Conservation (phyloP, 1,140 invertebrate species). For the Vollenhovia emeryi region DNA sequence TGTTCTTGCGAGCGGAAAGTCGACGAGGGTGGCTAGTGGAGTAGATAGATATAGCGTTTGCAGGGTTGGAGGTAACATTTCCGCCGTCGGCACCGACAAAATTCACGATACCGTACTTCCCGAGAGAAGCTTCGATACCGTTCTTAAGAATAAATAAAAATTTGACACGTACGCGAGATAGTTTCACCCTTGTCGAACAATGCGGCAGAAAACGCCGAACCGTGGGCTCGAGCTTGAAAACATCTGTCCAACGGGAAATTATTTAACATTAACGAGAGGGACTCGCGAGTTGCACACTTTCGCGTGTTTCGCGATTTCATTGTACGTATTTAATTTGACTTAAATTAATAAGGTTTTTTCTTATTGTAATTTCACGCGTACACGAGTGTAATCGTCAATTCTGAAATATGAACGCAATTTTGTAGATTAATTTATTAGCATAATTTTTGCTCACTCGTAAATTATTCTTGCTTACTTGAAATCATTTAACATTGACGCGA, state of each 20-base stretch:
- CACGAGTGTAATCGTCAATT: background rate
- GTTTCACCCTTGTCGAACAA: background rate
- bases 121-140: conserved; percentile 35
- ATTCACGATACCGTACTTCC: conserved; percentile 49
- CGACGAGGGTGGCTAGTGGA: conserved; percentile 56
- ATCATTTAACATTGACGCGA: conserved; percentile 10
- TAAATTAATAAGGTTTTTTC: background rate
- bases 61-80: conserved; percentile 49
- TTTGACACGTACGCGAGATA: conserved; percentile 30
- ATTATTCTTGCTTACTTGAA: no score
- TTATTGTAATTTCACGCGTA: no score
- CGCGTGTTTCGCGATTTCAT: background rate
- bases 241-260: background rate
- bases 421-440: background rate
- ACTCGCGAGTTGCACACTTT: background rate
- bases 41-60: conserved; percentile 49
- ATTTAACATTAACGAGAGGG: conserved; percentile 2
- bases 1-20: conserved; percentile 57
- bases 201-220: background rate
- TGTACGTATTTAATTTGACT: background rate
- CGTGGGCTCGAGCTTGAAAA: background rate
- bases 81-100: conserved; percentile 37
- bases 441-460: background rate
- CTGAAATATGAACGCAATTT: background rate
- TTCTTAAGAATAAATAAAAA: conserved; percentile 45